Evolutionary conservation across 2,888 invertebrate species (phyloP).

Genomic region (Lithosia quadra): DNA sequence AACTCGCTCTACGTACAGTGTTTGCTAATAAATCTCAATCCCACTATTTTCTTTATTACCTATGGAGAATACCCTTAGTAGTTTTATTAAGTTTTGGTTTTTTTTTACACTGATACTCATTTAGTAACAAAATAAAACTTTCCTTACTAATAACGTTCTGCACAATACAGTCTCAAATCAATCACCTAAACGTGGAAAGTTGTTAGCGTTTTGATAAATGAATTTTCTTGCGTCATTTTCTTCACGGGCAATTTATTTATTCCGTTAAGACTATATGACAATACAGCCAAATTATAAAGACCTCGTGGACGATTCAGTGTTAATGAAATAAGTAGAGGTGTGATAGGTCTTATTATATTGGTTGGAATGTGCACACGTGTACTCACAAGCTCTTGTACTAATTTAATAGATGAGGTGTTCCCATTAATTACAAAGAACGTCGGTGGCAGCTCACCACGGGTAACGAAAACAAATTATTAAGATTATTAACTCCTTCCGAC

Average conservation of each 20-base stretch:
- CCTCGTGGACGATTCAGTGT: conserved; percentile 39
- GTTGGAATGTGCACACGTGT: conserved; percentile 70
- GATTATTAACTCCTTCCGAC: conserved; percentile 85
- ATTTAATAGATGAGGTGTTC: conserved; percentile 87
- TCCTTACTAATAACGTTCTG: conserved; percentile 34
- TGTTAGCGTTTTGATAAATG: conserved; percentile 79
- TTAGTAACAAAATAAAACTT: conserved; percentile 19
- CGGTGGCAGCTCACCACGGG: conserved; percentile 77
- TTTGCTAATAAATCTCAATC: too few relatives aligned
- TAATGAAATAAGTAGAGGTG: conserved; percentile 29
- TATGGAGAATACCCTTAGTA: too few relatives aligned
- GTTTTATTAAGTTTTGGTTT: neutral
- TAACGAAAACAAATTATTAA: conserved; percentile 82
- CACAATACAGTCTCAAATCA: conserved; percentile 53
- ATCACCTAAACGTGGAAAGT: conserved; percentile 63
- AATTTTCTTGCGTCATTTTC: conserved; percentile 82
- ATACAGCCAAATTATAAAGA: conserved; percentile 59
- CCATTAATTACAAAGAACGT: conserved; percentile 86
- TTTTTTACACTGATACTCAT: neutral
- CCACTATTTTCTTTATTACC: too few relatives aligned
- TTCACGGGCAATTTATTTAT: conserved; percentile 84
- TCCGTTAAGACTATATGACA: conserved; percentile 74
- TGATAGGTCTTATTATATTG: conserved; percentile 64
- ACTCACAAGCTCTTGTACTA: conserved; percentile 81
- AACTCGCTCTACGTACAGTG: too few relatives aligned